A percentile compares a stretch with the other conserved stretches of the same genome.
Evolutionary conservation across 2,888 invertebrate species (phyloP).

Genomic region (Lasioglossum pauxillum): DNA sequence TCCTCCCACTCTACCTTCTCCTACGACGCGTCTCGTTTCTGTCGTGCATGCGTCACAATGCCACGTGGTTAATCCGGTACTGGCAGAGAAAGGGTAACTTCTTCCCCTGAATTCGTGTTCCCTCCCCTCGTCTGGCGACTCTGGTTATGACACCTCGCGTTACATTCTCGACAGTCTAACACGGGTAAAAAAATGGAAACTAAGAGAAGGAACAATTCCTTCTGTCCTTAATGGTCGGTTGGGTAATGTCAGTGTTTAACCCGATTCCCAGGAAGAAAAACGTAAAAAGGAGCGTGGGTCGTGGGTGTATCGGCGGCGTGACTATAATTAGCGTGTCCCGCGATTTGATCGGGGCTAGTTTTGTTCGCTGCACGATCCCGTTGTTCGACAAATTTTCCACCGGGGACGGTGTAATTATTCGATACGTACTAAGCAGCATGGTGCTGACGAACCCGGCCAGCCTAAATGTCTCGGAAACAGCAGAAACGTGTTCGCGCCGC

Average conservation of each 20-base stretch:
- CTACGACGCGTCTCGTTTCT: too few species aligned
- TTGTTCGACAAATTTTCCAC: constrained; percentile 50
- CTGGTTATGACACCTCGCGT: background rate
- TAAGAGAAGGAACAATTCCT: background rate
- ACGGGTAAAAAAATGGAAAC: background rate
- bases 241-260: constrained; percentile 12
- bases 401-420: constrained; percentile 28
- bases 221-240: constrained; percentile 28
- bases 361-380: constrained; percentile 38
- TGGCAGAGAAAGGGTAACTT: too few species aligned
- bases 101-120: too few species aligned
- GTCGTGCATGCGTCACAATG: too few species aligned
- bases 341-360: constrained; percentile 21
- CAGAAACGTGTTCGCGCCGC: constrained; percentile 44
- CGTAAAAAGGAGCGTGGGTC: background rate
- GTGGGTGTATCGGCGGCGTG: constrained; percentile 11
- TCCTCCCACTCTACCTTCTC: too few species aligned
- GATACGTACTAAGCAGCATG: constrained; percentile 15
- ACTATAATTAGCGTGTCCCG: constrained; percentile 33
- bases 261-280: background rate
- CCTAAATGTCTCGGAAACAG: constrained; percentile 35
- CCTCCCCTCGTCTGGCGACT: too few species aligned
- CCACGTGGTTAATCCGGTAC: too few species aligned
- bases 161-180: background rate
- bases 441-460: constrained; percentile 27